phyloP scores from a whole-genome alignment of 1,140 invertebrate genomes.

The Philaenus spumarius region DNA sequence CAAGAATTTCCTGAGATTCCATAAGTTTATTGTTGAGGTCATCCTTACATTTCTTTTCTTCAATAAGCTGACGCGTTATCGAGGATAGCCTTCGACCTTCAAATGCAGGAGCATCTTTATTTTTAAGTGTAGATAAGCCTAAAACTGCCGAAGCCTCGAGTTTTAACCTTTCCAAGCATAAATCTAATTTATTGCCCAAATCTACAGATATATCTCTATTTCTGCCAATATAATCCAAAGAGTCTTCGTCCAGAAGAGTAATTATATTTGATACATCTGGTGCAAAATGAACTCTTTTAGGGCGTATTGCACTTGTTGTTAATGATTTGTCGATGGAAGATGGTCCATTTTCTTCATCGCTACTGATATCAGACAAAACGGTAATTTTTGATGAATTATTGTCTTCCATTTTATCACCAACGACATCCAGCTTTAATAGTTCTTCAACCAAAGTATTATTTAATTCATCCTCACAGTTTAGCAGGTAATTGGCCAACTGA shows the following conservation, averaged over 20 bases:
- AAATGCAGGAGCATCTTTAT: neutral
- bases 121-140: conserved; percentile 45
- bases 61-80: conserved; percentile 30
- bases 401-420: too few relatives aligned
- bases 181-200: conserved; percentile 51
- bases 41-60: conserved; percentile 32
- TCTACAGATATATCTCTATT: conserved; percentile 49
- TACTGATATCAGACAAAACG: neutral
- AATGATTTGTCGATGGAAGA: neutral
- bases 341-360: neutral
- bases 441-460: conserved; percentile 63
- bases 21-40: conserved; percentile 28
- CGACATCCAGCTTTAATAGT: conserved; percentile 39
- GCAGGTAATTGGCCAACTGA: conserved; percentile 62
- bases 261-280: conserved; percentile 56
- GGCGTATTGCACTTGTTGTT: neutral
- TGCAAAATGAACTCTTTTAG: conserved; percentile 54
- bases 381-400: neutral
- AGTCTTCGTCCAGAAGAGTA: conserved; percentile 44
- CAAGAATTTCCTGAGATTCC: conserved; percentile 18
- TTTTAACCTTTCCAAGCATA: conserved; percentile 55
- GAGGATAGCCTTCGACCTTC: conserved; percentile 23
- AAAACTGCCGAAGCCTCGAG: conserved; percentile 59
- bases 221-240: conserved; percentile 38
- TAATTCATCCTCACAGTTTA: conserved; percentile 65